Evolutionary conservation across 2,797 vertebrate genomes (phyloP).

Genomic region (Muraenolepis orangiensis): DNA sequence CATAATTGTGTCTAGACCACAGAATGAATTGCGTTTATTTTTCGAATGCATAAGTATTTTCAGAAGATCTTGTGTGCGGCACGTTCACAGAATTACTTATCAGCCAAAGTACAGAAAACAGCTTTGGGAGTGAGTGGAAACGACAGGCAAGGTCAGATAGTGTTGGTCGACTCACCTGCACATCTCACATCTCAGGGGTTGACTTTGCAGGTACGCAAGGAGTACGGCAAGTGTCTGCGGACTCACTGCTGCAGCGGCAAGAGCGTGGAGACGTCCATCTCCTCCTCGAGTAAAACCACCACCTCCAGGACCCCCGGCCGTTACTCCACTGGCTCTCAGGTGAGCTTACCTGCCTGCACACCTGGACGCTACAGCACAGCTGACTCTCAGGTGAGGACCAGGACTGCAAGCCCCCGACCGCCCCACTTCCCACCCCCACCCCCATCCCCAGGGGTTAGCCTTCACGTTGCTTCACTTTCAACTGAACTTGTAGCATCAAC

Average conservation of each 20-base stretch:
- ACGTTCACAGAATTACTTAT: not conserved
- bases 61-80: not conserved
- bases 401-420: slow-evolving; percentile 12
- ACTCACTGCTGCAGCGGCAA: slow-evolving; percentile 97
- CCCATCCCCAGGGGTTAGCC: slow-evolving; percentile 50
- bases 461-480: slow-evolving; percentile 48
- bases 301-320: slow-evolving; percentile 91
- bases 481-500: not conserved
- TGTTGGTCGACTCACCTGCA: too few relatives aligned
- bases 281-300: slow-evolving; percentile 94
- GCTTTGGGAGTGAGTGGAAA: not conserved
- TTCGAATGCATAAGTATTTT: not conserved
- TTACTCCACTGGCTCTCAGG: slow-evolving; percentile 97
- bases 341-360: slow-evolving; percentile 79
- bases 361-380: slow-evolving; percentile 75
- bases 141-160: not conserved
- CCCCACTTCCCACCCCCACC: slow-evolving; percentile 3
- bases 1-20: not conserved
- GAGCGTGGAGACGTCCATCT: slow-evolving; percentile 94
- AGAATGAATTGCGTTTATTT: not conserved
- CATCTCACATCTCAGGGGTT: not conserved
- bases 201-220: slow-evolving; percentile 87
- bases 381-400: slow-evolving; percentile 72
- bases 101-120: not conserved
- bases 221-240: slow-evolving; percentile 95